Evolutionary conservation across 1,140 invertebrate genomes (phyloP), one percentile per base, ranked within the genome.

Genomic region (Pseudomyrmex dendroicus): DNA sequence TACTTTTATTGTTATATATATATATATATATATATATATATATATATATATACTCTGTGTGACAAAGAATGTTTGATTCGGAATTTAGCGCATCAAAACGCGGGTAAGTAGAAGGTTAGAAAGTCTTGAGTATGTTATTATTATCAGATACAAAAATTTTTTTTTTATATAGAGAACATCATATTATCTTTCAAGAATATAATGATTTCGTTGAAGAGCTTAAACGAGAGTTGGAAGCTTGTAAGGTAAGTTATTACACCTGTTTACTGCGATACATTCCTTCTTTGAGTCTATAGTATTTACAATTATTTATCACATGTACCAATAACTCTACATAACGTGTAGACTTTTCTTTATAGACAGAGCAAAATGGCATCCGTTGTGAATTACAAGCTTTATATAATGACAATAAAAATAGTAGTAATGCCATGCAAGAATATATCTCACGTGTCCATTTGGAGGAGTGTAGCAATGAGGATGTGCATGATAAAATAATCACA

Each of bases 301-400:
- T 17, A 44, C 15, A 62, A 73, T 9, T 35, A 66, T 4, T 44
- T 72, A 2, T 4, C 12, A 52, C 54, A 52, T 25, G 8, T 68
- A 52, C 0, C 48, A n/a, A 25, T 46, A 67, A 70, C 44, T 74
- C 48, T 74, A 56, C 66, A 50, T 44, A 56, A 20, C 2, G 62
- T 10, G 17, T 48, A 22, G 10, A 20, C 63, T 35, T 62, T 35
- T 25, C 64, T 61, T 87, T 89, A 59, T 52, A 94, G 94, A 57
- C 17, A 35, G 91, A 94, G 78, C 93, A 94, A 84, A 83, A 72
- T 15, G 84, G 77, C 67, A 85, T 94, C n/a, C 89, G 91, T 46
- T 63, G 61, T 9, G 89, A 92, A 59, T 12, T 94, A 13, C 88
- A 92, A 74, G 64, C 12, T 35, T 17, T 93, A 0, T 62, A 59